phyloP scores from a whole-genome alignment of 2,888 invertebrate species.

The Dysmachus trigonus region DNA sequence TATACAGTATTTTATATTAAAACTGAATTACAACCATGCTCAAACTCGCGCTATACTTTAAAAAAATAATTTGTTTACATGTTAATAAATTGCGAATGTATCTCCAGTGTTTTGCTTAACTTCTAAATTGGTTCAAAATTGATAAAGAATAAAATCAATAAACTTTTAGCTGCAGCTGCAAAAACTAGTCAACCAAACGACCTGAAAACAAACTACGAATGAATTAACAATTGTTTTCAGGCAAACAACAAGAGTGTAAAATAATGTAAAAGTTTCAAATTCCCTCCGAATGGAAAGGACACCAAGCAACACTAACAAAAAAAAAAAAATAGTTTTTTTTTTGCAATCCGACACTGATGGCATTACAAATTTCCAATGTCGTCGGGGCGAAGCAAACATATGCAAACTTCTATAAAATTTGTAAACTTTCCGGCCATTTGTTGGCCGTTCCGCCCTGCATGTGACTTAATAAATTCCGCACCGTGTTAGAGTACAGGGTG shows the following conservation, averaged over 20 bases:
- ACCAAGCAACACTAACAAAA: neutral
- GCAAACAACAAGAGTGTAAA: neutral
- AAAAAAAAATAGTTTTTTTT: neutral
- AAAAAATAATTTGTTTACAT: too few species aligned
- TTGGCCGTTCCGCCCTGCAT: neutral
- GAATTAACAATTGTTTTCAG: neutral
- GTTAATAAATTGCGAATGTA: neutral
- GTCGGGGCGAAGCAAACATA: neutral
- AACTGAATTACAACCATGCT: too few species aligned
- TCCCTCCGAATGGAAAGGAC: neutral
- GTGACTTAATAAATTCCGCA: slow-evolving; percentile 22
- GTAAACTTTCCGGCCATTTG: slow-evolving; percentile 19
- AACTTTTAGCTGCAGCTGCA: neutral
- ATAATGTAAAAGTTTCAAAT: neutral
- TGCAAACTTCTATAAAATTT: slow-evolving; percentile 6
- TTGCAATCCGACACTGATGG: neutral
- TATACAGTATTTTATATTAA: too few species aligned
- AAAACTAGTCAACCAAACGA: neutral
- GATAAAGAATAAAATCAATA: neutral
- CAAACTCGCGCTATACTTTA: too few species aligned
- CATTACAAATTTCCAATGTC: neutral
- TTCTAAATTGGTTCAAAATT: neutral
- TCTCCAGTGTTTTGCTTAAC: neutral
- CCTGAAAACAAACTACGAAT: neutral
- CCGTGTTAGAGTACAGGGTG: neutral